Evolutionary conservation across 1,140 invertebrate genomes (phyloP).

Genomic region (Lepeophtheirus salmonis): DNA sequence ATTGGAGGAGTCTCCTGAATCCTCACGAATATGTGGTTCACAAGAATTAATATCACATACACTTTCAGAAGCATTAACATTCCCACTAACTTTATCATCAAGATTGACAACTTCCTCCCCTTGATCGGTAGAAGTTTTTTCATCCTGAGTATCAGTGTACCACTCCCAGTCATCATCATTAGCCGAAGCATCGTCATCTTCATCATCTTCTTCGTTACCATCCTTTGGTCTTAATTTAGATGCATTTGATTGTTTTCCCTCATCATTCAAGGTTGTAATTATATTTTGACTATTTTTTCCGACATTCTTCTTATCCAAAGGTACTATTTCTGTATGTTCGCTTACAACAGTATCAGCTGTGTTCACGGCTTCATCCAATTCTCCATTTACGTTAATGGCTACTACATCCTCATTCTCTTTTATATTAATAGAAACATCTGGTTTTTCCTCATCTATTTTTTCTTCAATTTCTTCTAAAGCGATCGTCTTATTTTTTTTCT

Average conservation of each 20-base stretch:
- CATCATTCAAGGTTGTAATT: no score
- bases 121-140: slow-evolving; percentile 26
- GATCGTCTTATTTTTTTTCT: slow-evolving; percentile 20
- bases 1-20: background rate
- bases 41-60: background rate
- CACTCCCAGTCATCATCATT: slow-evolving; percentile 21
- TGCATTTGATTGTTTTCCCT: no score
- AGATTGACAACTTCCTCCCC: slow-evolving; percentile 29
- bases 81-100: slow-evolving; percentile 27
- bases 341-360: no score
- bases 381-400: no score
- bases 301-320: no score
- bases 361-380: no score
- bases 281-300: no score
- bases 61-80: slow-evolving; percentile 22
- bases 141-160: slow-evolving; percentile 22
- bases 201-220: slow-evolving; percentile 19
- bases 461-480: slow-evolving; percentile 19
- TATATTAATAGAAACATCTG: slow-evolving; percentile 8
- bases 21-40: background rate
- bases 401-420: slow-evolving; percentile 20
- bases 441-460: slow-evolving; percentile 18
- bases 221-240: slow-evolving; percentile 3
- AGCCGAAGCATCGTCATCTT: slow-evolving; percentile 21
- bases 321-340: no score